Evolutionary conservation across 2,888 invertebrate species (phyloP).

Genomic region (Microctonus aethiopoides): DNA sequence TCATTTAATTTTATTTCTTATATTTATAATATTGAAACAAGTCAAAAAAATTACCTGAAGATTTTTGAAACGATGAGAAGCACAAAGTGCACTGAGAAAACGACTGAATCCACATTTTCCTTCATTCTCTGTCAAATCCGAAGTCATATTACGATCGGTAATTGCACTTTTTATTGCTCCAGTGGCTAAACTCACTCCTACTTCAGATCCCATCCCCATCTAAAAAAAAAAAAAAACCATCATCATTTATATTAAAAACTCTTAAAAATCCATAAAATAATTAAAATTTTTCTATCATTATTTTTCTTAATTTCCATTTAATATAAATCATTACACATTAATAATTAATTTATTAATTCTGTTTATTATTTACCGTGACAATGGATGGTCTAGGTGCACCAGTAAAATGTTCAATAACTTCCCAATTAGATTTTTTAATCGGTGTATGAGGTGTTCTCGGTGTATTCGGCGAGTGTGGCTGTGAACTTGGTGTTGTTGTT

Average conservation of each 20-base stretch:
- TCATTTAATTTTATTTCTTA: too few species aligned
- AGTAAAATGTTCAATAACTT: slow-evolving; percentile 89
- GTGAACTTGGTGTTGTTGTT: slow-evolving; percentile 63
- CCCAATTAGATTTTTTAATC: slow-evolving; percentile 88
- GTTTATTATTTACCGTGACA: slow-evolving; percentile 72
- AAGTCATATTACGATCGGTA: slow-evolving; percentile 45
- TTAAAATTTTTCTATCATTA: too few species aligned
- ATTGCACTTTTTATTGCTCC: slow-evolving; percentile 47
- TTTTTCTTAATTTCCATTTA: not conserved
- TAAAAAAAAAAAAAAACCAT: slow-evolving; percentile 31
- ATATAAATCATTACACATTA: not conserved
- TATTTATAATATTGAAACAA: not conserved
- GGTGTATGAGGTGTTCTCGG: slow-evolving; percentile 70
- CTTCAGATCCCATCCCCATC: slow-evolving; percentile 57
- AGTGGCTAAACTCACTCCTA: slow-evolving; percentile 49
- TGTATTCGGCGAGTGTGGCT: slow-evolving; percentile 67
- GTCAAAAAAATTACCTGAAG: slow-evolving; percentile 72
- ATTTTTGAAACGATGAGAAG: slow-evolving; percentile 83
- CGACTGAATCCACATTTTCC: slow-evolving; percentile 55
- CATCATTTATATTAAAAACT: not conserved
- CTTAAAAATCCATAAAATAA: too few species aligned
- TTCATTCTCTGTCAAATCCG: slow-evolving; percentile 45
- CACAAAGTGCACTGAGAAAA: slow-evolving; percentile 70
- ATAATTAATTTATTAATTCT: not conserved
- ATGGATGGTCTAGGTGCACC: slow-evolving; percentile 73